Base-by-base conservation (phyloP, 2,888 invertebrate species). In the Agrypnus murinus region DNA sequence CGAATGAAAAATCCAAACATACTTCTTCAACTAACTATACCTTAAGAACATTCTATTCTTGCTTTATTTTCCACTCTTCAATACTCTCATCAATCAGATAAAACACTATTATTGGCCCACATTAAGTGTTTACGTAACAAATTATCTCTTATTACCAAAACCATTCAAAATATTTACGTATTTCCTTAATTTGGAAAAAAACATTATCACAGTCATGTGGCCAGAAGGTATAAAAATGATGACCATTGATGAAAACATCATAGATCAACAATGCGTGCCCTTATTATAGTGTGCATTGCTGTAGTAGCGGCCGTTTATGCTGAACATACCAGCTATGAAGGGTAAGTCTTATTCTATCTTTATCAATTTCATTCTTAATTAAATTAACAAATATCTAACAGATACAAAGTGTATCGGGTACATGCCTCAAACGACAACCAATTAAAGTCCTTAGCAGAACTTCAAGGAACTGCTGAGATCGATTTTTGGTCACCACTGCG, bases 351-450 rank as follows among this genome's bases (percentile, higher is more conserved):
- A 36, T 12, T 40, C 3, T 7, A 25, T 12, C 2, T 4, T 40
- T 40, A 12, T 40, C 2, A 40, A 10, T 40, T 12, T 3, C 2
- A 40, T 40, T 4, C 3, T 40, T 2, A 3, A 40, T 25, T 25
- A 2, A 25, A 25, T 25, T 2, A 5, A 25, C 25, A 25, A 25
- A n/a, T n/a, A n/a, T n/a, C n/a, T 25, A 3, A 25, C 25, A 86
- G 85, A 64, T 83, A 82, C 80, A 87, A 86, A 75, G 85, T 87
- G 34, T 87, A 84, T 77, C 84, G 80, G 65, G 77, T 87, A 1
- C 76, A 69, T 10, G 84, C 86, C 0, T 58, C 81, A 3, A 81
- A 78, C 7, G 67, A 74, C 9, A 80, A 81, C 0, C 83, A 87
- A 71, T 77, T 83, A 10, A 72, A 78, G 6, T 70, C 81, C 0